Evolutionary conservation across 2,113 vertebrate genomes (phyloP).

Genomic region (Poeciliopsis retropinna): DNA sequence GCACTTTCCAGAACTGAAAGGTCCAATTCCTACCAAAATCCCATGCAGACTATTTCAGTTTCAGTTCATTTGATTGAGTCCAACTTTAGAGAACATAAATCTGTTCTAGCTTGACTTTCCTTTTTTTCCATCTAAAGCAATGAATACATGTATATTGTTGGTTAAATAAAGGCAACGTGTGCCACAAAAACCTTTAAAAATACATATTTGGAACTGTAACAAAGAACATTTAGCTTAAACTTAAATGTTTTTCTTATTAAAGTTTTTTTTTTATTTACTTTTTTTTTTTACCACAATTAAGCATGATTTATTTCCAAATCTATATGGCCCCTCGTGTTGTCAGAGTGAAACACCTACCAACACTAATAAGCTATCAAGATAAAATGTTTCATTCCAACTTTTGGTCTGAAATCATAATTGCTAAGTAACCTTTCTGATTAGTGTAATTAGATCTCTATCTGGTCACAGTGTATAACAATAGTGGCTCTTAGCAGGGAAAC

Average conservation of each 20-base stretch:
- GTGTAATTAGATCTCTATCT: constrained; percentile 55
- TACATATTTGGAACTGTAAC: not conserved
- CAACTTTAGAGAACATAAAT: too few species aligned
- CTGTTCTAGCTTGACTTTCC: too few species aligned
- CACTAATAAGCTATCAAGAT: not conserved
- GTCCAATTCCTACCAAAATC: too few species aligned
- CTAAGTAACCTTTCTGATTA: constrained; percentile 38
- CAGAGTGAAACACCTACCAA: not conserved
- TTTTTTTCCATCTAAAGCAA: too few species aligned
- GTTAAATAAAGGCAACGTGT: too few species aligned
- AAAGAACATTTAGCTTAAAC: not conserved
- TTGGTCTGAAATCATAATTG: constrained; percentile 24
- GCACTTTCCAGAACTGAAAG: too few species aligned
- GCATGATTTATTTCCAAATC: not conserved
- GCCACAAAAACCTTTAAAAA: too few species aligned
- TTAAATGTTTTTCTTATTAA: not conserved
- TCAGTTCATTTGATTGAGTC: too few species aligned
- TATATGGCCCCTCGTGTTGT: not conserved
- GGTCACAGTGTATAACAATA: constrained; percentile 22
- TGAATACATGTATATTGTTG: too few species aligned
- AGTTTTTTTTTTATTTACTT: not conserved
- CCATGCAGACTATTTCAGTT: too few species aligned
- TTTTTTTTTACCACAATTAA: not conserved
- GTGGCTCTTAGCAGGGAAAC: constrained; percentile 30
- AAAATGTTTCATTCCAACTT: constrained; percentile 1